These are phyloP conservation scores for Agrypnia vestita DNA, from an alignment of 1,140 invertebrate species.

Conservation along the genomic window DNA sequence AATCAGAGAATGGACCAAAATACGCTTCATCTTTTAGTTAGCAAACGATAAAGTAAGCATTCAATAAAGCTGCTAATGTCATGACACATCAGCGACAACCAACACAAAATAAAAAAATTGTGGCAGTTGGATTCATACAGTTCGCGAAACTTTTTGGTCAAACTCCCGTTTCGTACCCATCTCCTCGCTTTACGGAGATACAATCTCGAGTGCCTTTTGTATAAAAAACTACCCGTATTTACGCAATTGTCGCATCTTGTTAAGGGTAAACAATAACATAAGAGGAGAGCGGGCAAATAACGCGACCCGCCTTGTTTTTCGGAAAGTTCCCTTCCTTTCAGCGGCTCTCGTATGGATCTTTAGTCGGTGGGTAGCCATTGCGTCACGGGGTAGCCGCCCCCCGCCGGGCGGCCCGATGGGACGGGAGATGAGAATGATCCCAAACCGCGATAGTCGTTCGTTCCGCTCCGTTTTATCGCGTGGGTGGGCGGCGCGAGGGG, in stretches of 20 bases:
- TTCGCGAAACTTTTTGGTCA: too few relatives aligned
- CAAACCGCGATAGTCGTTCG: constrained; percentile 36
- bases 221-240: too few relatives aligned
- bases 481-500: not conserved
- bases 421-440: constrained; percentile 13
- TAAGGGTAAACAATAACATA: constrained; percentile 12
- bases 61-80: too few relatives aligned
- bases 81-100: too few relatives aligned
- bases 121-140: too few relatives aligned
- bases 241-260: not conserved
- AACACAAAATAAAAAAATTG: too few relatives aligned
- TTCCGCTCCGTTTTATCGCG: constrained; percentile 30
- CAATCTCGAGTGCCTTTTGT: too few relatives aligned
- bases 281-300: not conserved
- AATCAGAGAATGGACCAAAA: too few relatives aligned
- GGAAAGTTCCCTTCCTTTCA: constrained; percentile 4
- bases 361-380: constrained; percentile 32
- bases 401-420: not conserved
- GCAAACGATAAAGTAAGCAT: too few relatives aligned
- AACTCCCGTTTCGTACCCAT: too few relatives aligned
- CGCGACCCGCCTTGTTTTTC: constrained; percentile 18
- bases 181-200: too few relatives aligned
- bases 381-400: constrained; percentile 18
- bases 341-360: constrained; percentile 9
- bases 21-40: too few relatives aligned